Conservation (phyloP, 1,140 invertebrate genomes). For the Ericerus pela region DNA sequence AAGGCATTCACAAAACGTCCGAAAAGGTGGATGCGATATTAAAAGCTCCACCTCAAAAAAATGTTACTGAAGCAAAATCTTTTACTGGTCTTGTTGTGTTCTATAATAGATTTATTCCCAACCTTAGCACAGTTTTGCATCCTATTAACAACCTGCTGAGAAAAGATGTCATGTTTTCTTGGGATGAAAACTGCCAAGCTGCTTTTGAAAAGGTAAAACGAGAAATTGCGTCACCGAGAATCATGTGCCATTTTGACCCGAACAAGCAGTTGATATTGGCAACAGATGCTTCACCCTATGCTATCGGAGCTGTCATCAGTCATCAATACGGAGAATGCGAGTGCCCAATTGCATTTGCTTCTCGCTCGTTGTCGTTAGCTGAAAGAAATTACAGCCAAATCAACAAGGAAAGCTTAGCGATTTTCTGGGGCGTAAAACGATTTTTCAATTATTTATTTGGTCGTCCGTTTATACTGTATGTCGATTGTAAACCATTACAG, state of each 20-base stretch:
- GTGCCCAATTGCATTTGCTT: conserved; percentile 29
- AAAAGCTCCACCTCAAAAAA: conserved; percentile 26
- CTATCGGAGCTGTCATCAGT: conserved; percentile 28
- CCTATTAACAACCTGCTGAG: conserved; percentile 18
- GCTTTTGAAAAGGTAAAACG: conserved; percentile 20
- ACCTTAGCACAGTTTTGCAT: conserved; percentile 14
- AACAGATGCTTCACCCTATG: conserved; percentile 27
- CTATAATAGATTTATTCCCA: conserved; percentile 19
- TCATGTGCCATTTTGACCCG: conserved; percentile 26
- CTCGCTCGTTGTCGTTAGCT: conserved; percentile 25
- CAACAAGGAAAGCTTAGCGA: conserved; percentile 34
- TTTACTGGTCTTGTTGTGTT: conserved; percentile 20
- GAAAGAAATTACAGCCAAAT: conserved; percentile 31
- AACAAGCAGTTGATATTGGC: conserved; percentile 23
- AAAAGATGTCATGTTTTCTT: conserved; percentile 17
- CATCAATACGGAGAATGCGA: conserved; percentile 24
- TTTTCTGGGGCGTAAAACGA: conserved; percentile 31
- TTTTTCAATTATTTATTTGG: conserved; percentile 28
- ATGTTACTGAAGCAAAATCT: conserved; percentile 22
- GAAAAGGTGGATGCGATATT: conserved; percentile 29
- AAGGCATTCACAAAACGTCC: conserved; percentile 8
- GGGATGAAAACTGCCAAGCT: conserved; percentile 15
- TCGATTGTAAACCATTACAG: conserved; percentile 15
- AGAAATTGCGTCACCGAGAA: conserved; percentile 11
- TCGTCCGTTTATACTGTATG: conserved; percentile 14